These are phyloP conservation scores for Arion vulgaris DNA, from an alignment of 1,140 invertebrate genomes.

Conservation along the genomic window DNA sequence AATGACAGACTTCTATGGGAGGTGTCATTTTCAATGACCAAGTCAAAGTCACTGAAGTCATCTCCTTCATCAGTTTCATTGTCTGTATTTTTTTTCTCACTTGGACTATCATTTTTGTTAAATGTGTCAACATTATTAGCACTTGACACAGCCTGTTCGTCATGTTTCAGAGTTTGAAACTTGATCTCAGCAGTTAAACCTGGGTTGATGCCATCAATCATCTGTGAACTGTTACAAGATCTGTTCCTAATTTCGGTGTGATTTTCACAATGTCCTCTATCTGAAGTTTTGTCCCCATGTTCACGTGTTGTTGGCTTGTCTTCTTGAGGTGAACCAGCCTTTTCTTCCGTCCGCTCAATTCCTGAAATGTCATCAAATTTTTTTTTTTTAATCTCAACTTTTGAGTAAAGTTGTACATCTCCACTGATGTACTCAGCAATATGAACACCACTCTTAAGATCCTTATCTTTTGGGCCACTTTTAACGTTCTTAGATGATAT, in stretches of 20 bases:
- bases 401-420: not conserved
- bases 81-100: not conserved
- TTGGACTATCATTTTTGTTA: not conserved
- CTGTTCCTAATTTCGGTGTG: not conserved
- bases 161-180: not conserved
- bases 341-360: not conserved
- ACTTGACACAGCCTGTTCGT: not conserved
- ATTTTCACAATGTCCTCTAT: not conserved
- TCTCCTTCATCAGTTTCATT: conserved; percentile 12
- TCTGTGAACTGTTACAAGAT: not conserved
- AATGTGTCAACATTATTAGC: not conserved
- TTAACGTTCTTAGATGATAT: not conserved
- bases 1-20: conserved; percentile 18
- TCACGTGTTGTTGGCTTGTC: not conserved
- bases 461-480: not conserved
- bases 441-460: not conserved
- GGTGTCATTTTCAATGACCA: conserved; percentile 38
- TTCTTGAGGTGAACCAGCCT: not conserved
- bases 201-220: not conserved
- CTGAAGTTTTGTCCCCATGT: not conserved
- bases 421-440: not conserved
- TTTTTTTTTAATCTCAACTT: not conserved
- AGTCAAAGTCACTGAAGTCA: conserved; percentile 31
- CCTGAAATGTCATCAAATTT: not conserved
- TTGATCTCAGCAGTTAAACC: not conserved